Evolutionary conservation across 1,140 invertebrate species (phyloP), one percentile per base, ranked within the genome.

Genomic region (Aphidius ervi): DNA sequence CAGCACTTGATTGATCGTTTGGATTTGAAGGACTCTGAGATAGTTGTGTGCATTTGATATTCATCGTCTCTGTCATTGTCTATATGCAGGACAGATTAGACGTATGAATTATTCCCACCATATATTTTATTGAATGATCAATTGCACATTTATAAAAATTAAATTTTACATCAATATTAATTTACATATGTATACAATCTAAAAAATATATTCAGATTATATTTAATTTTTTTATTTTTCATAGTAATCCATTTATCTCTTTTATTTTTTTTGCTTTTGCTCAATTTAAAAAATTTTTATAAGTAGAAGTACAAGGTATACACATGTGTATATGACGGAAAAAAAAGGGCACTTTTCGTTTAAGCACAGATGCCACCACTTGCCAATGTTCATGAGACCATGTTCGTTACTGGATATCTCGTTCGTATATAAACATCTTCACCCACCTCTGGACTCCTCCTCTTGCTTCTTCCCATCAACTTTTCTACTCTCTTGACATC

Each of bases 321-420:
- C 49, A 42, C 9, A 55, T 20, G 10, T 20, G 40, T 60, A 47
- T 58, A 46, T 16, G 16, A 16, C 16, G 16, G 16, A 39, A 16
- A 48, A 41, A 16, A 31, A 50, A 37, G 45, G 56, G 46, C 62
- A 62, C 62, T 63, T 59, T 20, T 62, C 65, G 65, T 65, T 66
- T 64, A 54, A 63, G 61, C 66, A 67, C 70, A 72, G 68, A 70
- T 72, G 70, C 70, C 68, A 68, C 67, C 70, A 73, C 71, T 73
- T 71, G 70, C 68, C 67, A 67, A 69, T 69, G 10, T 10, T 7
- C n/a, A 16, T 31, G 16, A 47, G 10, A 46, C 48, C 20, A 9
- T 46, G 20, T 43, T 23, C 16, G 16, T 20, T 23, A 58, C 23
- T 16, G 46, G 41, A 45, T 16, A 10, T 20, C 37, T 9, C n/a